Percentiles rank a stretch among this genome's conserved stretches.
Evolutionary conservation across 1,140 invertebrate genomes (phyloP).

Genomic region (Ylistrum balloti): DNA sequence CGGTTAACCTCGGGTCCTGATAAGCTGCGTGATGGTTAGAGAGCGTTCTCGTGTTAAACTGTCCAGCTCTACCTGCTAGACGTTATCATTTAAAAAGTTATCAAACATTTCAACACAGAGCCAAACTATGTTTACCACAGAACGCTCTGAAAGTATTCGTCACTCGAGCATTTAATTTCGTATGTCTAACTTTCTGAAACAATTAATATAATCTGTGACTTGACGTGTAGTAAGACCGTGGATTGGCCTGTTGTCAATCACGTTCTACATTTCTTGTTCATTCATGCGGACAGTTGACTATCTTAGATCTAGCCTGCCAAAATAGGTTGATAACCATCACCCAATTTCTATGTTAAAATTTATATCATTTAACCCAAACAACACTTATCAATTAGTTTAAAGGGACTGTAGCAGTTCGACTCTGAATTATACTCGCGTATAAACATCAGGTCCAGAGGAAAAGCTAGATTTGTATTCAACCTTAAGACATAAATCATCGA

Average conservation of each 20-base stretch:
- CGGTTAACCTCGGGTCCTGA: too few relatives aligned
- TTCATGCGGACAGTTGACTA: not conserved
- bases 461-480: not conserved
- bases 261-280: not conserved
- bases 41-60: not conserved
- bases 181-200: not conserved
- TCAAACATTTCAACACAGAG: not conserved
- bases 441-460: not conserved
- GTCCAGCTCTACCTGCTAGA: not conserved
- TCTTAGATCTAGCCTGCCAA: not conserved
- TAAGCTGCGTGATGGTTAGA: not conserved
- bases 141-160: not conserved
- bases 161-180: not conserved
- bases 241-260: not conserved
- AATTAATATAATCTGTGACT: not conserved
- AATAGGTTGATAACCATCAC: not conserved
- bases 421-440: not conserved
- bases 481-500: not conserved
- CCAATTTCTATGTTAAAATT: not conserved
- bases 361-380: not conserved
- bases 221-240: not conserved
- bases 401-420: not conserved
- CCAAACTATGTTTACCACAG: not conserved
- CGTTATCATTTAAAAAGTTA: not conserved
- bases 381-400: conserved; percentile 40